These are phyloP conservation scores for Acromyrmex charruanus DNA, from an alignment of 1,140 invertebrate species.

Conservation along the genomic window DNA sequence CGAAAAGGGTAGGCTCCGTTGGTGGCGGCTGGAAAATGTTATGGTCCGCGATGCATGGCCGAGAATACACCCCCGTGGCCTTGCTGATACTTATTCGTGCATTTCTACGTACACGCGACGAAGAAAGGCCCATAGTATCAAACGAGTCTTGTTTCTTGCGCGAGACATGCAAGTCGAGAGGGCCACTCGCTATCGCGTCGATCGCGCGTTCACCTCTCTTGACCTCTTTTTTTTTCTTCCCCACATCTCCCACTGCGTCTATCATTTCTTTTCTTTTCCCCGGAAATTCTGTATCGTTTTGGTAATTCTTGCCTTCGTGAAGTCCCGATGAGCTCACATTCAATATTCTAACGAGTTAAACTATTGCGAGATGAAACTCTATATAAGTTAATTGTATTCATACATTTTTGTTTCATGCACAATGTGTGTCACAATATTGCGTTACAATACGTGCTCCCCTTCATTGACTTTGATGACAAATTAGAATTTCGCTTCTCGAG, in stretches of 20 bases:
- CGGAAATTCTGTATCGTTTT: slow-evolving; percentile 21
- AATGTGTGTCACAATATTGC: background rate
- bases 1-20: slow-evolving; percentile 66
- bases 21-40: slow-evolving; percentile 66
- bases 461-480: slow-evolving; percentile 29
- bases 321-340: background rate
- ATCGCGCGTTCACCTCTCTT: slow-evolving; percentile 37
- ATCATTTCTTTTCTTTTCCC: background rate
- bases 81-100: slow-evolving; percentile 62
- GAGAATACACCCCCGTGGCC: slow-evolving; percentile 69
- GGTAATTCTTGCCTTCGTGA: background rate
- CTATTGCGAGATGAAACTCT: background rate
- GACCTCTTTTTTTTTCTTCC: slow-evolving; percentile 30
- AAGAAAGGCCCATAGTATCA: slow-evolving; percentile 45
- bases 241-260: background rate
- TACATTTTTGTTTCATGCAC: background rate
- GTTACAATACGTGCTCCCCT: background rate
- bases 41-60: slow-evolving; percentile 61
- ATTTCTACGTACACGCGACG: slow-evolving; percentile 60
- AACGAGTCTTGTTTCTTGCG: slow-evolving; percentile 40
- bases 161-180: slow-evolving; percentile 25
- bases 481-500: slow-evolving; percentile 13
- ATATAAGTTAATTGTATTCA: no score
- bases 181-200: slow-evolving; percentile 38
- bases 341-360: background rate